Percentiles rank a stretch among this genome's conserved stretches.
These are phyloP conservation scores for Sebastes baramenuke DNA, from an alignment of 2,797 vertebrate genomes.

Conservation along the genomic window DNA sequence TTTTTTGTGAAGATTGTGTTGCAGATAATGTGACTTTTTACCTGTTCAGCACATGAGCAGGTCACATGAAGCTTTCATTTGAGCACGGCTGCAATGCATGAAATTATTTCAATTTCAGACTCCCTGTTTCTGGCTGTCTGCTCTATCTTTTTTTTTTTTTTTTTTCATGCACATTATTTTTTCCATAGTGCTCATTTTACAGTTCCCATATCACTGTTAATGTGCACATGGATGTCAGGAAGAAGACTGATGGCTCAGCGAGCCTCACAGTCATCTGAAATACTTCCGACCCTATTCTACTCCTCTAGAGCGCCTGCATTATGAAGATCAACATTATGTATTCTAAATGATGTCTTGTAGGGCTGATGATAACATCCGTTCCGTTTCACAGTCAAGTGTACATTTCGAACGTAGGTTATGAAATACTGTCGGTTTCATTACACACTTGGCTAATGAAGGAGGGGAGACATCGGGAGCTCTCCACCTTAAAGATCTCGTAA, in stretches of 20 bases:
- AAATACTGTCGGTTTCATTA: slow-evolving; percentile 43
- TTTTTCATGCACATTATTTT: background rate
- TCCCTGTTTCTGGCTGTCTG: background rate
- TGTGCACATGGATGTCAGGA: background rate
- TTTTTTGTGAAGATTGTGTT: background rate
- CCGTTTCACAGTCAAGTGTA: background rate
- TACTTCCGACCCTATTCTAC: background rate
- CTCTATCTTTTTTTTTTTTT: background rate
- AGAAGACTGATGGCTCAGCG: background rate
- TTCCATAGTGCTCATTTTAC: background rate
- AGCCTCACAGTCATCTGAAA: background rate
- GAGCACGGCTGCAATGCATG: background rate
- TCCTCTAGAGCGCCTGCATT: background rate
- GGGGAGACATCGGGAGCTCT: slow-evolving; percentile 12
- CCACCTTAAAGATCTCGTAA: slow-evolving; percentile 63
- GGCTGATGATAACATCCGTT: background rate
- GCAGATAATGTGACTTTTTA: background rate
- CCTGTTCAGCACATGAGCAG: background rate
- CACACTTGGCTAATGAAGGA: slow-evolving; percentile 46
- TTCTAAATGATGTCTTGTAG: background rate
- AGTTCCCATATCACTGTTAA: background rate
- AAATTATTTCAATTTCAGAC: background rate
- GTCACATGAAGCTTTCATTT: background rate
- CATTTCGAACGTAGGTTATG: background rate
- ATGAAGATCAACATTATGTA: slow-evolving; percentile 6